Conservation (phyloP, 2,797 vertebrate genomes). For the Pangasius djambal region DNA sequence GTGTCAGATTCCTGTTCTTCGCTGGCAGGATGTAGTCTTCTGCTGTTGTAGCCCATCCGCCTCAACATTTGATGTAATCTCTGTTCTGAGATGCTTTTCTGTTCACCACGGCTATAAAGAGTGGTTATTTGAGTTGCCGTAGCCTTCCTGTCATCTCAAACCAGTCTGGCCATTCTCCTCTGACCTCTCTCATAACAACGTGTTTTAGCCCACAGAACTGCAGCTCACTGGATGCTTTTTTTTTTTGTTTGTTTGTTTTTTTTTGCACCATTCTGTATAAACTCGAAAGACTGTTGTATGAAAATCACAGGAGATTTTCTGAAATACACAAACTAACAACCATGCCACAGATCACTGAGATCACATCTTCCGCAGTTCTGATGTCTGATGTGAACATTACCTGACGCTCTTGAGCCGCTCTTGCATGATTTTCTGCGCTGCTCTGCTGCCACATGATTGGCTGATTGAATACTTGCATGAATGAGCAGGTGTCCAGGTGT, state of each 20-base stretch:
- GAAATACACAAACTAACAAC: background rate
- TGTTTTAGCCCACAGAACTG: background rate
- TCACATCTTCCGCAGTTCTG: background rate
- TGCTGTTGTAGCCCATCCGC: background rate
- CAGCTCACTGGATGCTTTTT: background rate
- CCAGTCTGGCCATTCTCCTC: background rate
- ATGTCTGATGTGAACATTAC: no score
- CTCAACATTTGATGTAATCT: background rate
- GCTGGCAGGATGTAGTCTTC: background rate
- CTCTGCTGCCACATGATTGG: background rate
- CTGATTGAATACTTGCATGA: background rate
- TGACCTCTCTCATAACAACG: background rate
- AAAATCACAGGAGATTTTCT: background rate
- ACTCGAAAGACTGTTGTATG: background rate
- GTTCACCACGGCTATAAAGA: background rate
- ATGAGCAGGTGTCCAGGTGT: background rate
- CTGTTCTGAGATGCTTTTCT: background rate
- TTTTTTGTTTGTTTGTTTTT: no score
- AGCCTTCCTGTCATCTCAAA: background rate
- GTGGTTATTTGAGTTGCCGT: background rate
- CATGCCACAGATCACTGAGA: background rate
- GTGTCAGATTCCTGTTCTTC: background rate
- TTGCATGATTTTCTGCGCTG: background rate
- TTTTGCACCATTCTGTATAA: background rate
- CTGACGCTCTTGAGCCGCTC: background rate